Base-by-base conservation (phyloP, 2,797 vertebrate genomes). In the Pseudomugil gertrudae region DNA sequence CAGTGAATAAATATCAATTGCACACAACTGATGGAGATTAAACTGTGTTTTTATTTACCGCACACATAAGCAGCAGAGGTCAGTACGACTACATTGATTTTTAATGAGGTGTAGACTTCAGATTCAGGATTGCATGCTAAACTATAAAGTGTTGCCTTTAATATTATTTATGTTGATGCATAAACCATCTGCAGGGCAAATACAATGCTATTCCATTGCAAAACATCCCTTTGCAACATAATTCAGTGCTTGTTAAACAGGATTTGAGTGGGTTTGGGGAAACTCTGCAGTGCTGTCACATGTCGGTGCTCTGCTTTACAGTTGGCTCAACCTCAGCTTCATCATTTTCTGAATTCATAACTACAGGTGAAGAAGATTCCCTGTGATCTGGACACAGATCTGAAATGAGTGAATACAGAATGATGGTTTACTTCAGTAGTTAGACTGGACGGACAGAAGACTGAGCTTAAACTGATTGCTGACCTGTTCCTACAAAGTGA, bases 341-440 rank as follows among this genome's bases (percentile, higher is more conserved):
- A 1, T 68, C 38, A 0, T 14, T 53, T 51, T 88, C 80, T 24
- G 72, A 52, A 0, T 40, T 65, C 63, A 79, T 72, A 1, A 17
- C 10, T 8, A 60, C 58, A 57, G 78, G 1, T 15, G 76, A 30
- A 4, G 33, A 2, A 6, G 68, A 7, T 61, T 56, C 76, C 21
- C 89, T 85, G 7, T 73, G 66, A 43, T 92, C 90, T 3, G 80
- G 81, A 67, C 92, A 92, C 57, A 90, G 60, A 47, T 92, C 91
- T 93, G 77, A 69, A 80, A 87, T 0, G 2, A 30, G 8, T 7
- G 9, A 55, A 1, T 1, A 30, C 4, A 27, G 27, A 52, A 32
- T 1, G n/a, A 66, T 0, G 10, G 4, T 15, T 2, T 0, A 1
- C 9, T 36, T 1, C 5, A 0, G 14, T 11, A 21, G n/a, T 24